phyloP scores from a whole-genome alignment of 2,113 vertebrate species.

The Dipodomys merriami region DNA sequence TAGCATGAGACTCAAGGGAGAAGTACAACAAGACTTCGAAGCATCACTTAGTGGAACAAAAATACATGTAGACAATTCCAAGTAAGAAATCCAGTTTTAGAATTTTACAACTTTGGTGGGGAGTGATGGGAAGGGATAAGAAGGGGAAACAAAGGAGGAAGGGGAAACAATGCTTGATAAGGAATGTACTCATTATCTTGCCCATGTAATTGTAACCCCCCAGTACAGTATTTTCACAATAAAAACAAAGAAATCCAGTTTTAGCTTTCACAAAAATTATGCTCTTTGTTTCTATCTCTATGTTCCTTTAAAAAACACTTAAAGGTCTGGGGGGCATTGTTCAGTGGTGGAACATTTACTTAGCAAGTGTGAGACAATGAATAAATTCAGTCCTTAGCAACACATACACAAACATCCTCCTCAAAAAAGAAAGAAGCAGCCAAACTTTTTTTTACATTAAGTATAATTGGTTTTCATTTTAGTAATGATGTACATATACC shows the following conservation, averaged over 20 bases:
- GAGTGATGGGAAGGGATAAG: no score
- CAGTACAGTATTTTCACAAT: no score
- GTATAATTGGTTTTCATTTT: not conserved
- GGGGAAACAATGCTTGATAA: no score
- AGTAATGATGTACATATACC: not conserved
- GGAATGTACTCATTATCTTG: no score
- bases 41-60: not conserved
- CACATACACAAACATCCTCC: no score
- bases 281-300: not conserved
- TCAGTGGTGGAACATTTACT: not conserved
- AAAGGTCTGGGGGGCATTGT: not conserved
- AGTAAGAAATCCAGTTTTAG: not conserved
- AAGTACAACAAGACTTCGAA: not conserved
- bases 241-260: no score
- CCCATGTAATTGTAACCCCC: no score
- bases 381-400: not conserved
- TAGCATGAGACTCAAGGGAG: not conserved
- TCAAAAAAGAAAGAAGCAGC: not conserved
- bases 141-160: no score
- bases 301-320: not conserved
- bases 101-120: no score
- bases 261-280: not conserved
- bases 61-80: not conserved
- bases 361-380: not conserved
- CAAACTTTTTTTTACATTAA: not conserved